Conservation (phyloP, 1,140 invertebrate genomes). For the Micrasema minimum region DNA sequence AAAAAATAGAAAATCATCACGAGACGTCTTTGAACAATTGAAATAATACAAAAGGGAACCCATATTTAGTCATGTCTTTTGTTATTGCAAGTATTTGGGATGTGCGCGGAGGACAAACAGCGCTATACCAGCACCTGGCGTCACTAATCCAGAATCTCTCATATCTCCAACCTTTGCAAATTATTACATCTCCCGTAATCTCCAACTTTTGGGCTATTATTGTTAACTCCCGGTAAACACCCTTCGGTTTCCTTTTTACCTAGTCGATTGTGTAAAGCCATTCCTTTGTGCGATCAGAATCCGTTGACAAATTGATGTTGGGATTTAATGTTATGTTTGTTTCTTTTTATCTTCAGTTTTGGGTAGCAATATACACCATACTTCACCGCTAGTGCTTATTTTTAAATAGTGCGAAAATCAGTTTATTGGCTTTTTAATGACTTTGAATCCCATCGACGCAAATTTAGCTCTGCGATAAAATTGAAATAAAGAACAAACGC, state of each 20-base stretch:
- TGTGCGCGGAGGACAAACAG: too few relatives aligned
- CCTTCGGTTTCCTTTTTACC: conserved; percentile 26
- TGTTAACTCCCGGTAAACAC: conserved; percentile 50
- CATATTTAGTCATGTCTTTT: conserved; percentile 23
- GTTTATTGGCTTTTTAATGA: too few relatives aligned
- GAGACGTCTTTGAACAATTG: neutral
- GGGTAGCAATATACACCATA: too few relatives aligned
- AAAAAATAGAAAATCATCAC: neutral
- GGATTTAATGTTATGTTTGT: conserved; percentile 9
- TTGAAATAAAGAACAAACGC: too few relatives aligned
- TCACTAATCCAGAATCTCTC: conserved; percentile 42
- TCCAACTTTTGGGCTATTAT: conserved; percentile 44
- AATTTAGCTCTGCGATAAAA: too few relatives aligned
- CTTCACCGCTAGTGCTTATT: neutral
- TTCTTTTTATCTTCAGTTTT: too few relatives aligned
- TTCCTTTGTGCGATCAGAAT: conserved; percentile 37
- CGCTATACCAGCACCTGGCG: conserved; percentile 36
- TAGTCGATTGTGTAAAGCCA: conserved; percentile 34
- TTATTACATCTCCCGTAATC: conserved; percentile 49
- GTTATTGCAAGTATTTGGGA: conserved; percentile 2
- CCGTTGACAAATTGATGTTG: conserved; percentile 43
- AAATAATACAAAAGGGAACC: conserved; percentile 17
- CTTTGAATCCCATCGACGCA: too few relatives aligned
- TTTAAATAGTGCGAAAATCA: conserved; percentile 1
- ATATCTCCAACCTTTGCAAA: too few relatives aligned